phyloP scores from a whole-genome alignment of 1,140 invertebrate species.

The Musca vetustissima region DNA sequence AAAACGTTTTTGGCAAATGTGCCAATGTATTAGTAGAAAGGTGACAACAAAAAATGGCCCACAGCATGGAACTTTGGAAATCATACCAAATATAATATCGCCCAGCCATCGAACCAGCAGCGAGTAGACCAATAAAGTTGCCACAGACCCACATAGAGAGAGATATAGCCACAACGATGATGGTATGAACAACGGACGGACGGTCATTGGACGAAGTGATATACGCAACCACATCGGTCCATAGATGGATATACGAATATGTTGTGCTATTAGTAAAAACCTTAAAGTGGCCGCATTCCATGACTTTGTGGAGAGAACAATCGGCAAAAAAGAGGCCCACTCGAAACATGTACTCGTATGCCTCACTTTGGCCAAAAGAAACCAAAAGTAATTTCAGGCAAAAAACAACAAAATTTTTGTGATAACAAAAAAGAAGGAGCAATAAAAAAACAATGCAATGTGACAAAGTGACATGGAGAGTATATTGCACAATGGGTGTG shows the following conservation, averaged over 20 bases:
- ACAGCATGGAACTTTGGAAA: constrained; percentile 12
- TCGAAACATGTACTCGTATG: neutral
- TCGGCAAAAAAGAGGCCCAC: neutral
- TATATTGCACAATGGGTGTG: too few relatives aligned
- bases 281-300: constrained; percentile 22
- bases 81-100: neutral
- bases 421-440: too few relatives aligned
- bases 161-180: neutral
- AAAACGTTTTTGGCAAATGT: constrained; percentile 14
- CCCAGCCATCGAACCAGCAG: neutral
- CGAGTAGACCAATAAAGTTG: neutral
- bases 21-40: constrained; percentile 12
- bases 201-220: too few relatives aligned
- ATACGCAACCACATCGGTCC: too few relatives aligned
- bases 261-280: constrained; percentile 21
- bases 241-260: constrained; percentile 2
- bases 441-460: neutral
- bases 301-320: too few relatives aligned
- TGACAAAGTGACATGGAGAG: neutral
- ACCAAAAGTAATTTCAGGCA: constrained; percentile 15
- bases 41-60: constrained; percentile 21
- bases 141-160: neutral
- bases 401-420: constrained; percentile 21
- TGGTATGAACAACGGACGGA: neutral
- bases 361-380: neutral